These are phyloP conservation scores for Pangasius djambal DNA, from an alignment of 2,797 vertebrate species.

Conservation along the genomic window DNA sequence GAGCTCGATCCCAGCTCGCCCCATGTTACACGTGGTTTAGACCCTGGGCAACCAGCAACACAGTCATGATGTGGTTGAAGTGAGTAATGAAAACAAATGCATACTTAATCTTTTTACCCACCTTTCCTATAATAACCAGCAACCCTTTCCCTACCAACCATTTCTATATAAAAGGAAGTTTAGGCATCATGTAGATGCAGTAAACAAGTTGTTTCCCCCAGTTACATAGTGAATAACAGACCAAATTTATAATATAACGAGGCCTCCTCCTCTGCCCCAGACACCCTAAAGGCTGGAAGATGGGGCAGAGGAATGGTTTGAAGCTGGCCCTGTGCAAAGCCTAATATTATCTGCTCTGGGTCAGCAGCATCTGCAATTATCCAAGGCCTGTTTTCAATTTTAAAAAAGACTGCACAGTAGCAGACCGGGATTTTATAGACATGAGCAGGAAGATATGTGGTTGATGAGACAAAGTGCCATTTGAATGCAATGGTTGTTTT, in stretches of 20 bases:
- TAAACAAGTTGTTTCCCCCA: slow-evolving; percentile 21
- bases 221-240: slow-evolving; percentile 38
- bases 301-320: slow-evolving; percentile 29
- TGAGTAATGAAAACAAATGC: slow-evolving; percentile 35
- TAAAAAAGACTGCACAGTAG: slow-evolving; percentile 29
- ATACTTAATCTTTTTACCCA: neutral
- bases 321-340: slow-evolving; percentile 42
- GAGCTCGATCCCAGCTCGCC: slow-evolving; percentile 30
- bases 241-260: slow-evolving; percentile 30
- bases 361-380: slow-evolving; percentile 54
- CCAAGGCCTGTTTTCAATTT: slow-evolving; percentile 56
- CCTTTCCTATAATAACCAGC: slow-evolving; percentile 37
- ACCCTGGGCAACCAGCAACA: slow-evolving; percentile 30
- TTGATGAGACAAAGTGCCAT: slow-evolving; percentile 46
- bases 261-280: slow-evolving; percentile 1
- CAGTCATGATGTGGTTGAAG: slow-evolving; percentile 15
- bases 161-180: neutral
- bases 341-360: slow-evolving; percentile 54
- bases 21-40: slow-evolving; percentile 35
- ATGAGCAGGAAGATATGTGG: slow-evolving; percentile 44
- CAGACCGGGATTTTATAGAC: slow-evolving; percentile 26
- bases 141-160: slow-evolving; percentile 19
- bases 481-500: slow-evolving; percentile 4
- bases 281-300: slow-evolving; percentile 50
- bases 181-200: slow-evolving; percentile 9